Evolutionary conservation across 2,888 invertebrate genomes (phyloP).

Genomic region (Tetranychus truncatus): DNA sequence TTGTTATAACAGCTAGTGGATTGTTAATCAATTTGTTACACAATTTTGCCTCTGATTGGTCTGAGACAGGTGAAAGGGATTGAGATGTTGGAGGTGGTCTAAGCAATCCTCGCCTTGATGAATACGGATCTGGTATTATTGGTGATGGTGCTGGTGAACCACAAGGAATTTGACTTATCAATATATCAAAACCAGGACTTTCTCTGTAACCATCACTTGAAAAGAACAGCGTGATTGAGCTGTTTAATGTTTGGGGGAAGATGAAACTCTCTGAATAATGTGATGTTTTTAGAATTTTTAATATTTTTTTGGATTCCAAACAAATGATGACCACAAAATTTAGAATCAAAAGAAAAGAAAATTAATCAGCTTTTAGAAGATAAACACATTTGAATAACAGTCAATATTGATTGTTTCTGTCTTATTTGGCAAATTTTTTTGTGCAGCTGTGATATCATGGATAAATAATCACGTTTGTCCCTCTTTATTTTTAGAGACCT

Average conservation of each 20-base stretch:
- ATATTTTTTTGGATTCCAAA: not conserved
- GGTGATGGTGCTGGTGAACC: not conserved
- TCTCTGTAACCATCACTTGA: slow-evolving; percentile 25
- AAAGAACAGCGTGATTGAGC: slow-evolving; percentile 24
- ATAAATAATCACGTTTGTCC: too few relatives aligned
- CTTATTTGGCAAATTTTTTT: too few relatives aligned
- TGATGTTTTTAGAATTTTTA: not conserved
- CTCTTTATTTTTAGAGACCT: too few relatives aligned
- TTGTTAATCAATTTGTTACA: slow-evolving; percentile 23
- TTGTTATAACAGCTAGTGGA: slow-evolving; percentile 22
- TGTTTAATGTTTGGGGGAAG: slow-evolving; percentile 23
- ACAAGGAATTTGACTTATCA: slow-evolving; percentile 24
- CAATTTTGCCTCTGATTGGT: not conserved
- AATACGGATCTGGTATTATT: not conserved
- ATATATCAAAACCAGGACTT: slow-evolving; percentile 27
- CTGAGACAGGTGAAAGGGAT: not conserved
- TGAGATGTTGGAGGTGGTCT: not conserved
- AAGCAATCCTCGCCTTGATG: not conserved
- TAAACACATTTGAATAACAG: not conserved
- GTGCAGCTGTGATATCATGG: too few relatives aligned
- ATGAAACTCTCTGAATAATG: slow-evolving; percentile 21
- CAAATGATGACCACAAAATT: not conserved
- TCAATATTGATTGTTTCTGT: too few relatives aligned
- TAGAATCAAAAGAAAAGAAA: not conserved
- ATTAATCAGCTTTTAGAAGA: not conserved